A percentile compares a stretch with the other conserved stretches of the same genome.
Conservation (phyloP, 2,797 vertebrate species). For the Galaxias olidus region DNA sequence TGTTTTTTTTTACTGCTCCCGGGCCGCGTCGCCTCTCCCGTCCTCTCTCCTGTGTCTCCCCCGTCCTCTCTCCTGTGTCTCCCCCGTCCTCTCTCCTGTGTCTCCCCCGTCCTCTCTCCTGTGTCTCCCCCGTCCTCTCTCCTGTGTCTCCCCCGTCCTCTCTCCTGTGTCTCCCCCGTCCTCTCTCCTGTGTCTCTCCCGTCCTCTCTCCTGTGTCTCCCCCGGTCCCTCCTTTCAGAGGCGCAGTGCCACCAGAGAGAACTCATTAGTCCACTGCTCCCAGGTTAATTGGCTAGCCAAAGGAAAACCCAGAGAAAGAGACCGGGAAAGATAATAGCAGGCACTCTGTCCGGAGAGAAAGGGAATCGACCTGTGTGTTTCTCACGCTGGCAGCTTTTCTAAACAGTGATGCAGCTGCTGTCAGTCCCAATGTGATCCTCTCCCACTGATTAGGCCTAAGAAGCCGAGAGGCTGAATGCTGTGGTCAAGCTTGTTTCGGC, state of each 20-base stretch:
- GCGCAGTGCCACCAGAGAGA: constrained; percentile 86
- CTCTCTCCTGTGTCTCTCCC: constrained; percentile 39
- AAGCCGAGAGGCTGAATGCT: background rate
- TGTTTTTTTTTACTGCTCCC: no score
- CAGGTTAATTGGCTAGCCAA: constrained; percentile 86
- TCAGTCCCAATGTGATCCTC: constrained; percentile 71
- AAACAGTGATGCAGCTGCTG: constrained; percentile 77
- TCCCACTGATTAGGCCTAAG: constrained; percentile 60
- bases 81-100: constrained; percentile 16
- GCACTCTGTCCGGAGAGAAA: constrained; percentile 70
- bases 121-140: constrained; percentile 35
- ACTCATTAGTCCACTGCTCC: constrained; percentile 86
- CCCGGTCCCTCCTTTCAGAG: constrained; percentile 74
- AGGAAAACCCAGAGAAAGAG: constrained; percentile 64
- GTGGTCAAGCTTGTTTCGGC: constrained; percentile 52
- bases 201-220: constrained; percentile 56
- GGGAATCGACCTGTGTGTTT: constrained; percentile 75
- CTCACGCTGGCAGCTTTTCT: constrained; percentile 70
- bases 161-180: constrained; percentile 41
- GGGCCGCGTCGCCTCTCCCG: constrained; percentile 39
- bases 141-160: constrained; percentile 33
- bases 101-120: constrained; percentile 37
- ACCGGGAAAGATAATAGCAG: constrained; percentile 73
- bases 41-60: constrained; percentile 7
- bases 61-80: constrained; percentile 21